Evolutionary conservation across 1,140 invertebrate genomes (phyloP), one percentile per base, ranked within the genome.

Genomic region (Babylonia areolata): DNA sequence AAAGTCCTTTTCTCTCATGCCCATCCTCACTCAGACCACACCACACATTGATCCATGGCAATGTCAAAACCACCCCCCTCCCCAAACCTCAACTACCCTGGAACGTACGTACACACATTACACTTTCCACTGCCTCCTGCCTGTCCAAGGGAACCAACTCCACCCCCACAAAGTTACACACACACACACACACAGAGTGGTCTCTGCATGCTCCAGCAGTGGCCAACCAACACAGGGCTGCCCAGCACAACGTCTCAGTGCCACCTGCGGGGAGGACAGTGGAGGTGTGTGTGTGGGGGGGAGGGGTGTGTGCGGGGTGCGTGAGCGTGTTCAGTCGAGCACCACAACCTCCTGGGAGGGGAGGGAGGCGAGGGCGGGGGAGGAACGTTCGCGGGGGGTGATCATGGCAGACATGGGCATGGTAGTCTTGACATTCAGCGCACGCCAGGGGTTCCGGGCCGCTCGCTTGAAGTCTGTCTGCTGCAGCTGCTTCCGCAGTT

Each of bases 391-490:
- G 31, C 78, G 85, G 46, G 40, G 73, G n/a, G 58, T 33, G 11
- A 81, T 42, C 31, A 86, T 11, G n/a, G 79, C 77, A 15, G 71
- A 77, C 33, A 86, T 31, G 33, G 83, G 64, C n/a, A 91, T 80
- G 37, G 84, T 89, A 78, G 91, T 89, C 84, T 91, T 91, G 11
- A 92, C 87, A 71, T 87, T 88, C 80, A 94, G 86, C 77, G 82
- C 88, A 83, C 93, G 92, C 97, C 97, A 98, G 11, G 98, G 98
- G 91, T 98, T 98, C 79, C 98, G 96, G 37, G 98, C 98, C 54
- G 97, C 97, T 91, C 97, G 96, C 91, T 97, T 95, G 91, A 99
- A 95, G 93, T 99, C 98, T 85, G 96, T 95, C 85, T 96, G 96
- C 81, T 97, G 96, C 89, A 98, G 95, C 91, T 96, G 96, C 94